Conservation (phyloP, 2,113 vertebrate genomes). For the Pelecanoides urinatrix region DNA sequence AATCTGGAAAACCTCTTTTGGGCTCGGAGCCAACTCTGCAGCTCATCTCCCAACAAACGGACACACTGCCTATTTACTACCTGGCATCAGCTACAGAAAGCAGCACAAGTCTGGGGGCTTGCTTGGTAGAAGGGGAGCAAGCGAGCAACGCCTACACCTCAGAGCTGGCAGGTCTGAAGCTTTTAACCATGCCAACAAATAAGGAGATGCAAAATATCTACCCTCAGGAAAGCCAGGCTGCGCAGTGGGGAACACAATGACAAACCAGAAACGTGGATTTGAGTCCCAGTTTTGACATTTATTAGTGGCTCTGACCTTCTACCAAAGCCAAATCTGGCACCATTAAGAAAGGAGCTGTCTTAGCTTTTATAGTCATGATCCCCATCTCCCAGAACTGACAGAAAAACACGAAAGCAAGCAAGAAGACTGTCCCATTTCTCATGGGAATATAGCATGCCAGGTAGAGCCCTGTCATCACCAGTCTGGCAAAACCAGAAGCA, state of each 20-base stretch:
- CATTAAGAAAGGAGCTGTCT: background rate
- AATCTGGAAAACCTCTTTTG: background rate
- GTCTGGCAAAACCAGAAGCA: background rate
- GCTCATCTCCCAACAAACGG: background rate
- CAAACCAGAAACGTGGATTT: background rate
- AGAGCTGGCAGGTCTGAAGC: background rate
- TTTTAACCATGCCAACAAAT: background rate
- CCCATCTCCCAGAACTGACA: background rate
- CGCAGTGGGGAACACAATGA: background rate
- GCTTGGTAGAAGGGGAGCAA: background rate
- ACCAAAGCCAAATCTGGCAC: background rate
- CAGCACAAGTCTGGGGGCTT: background rate
- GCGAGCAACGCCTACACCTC: rapidly evolving
- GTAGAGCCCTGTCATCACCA: background rate
- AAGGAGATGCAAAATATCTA: background rate
- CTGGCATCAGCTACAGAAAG: background rate
- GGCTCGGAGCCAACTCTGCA: background rate
- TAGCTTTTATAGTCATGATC: background rate
- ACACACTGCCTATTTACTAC: rapidly evolving
- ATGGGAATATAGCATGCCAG: background rate
- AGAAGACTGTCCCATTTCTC: background rate
- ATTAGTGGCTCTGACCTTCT: background rate
- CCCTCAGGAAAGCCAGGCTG: background rate
- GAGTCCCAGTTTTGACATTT: background rate
- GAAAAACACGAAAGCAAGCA: background rate